These are phyloP conservation scores for Hemitrygon akajei DNA, from an alignment of 2,797 vertebrate species.

Conservation along the genomic window DNA sequence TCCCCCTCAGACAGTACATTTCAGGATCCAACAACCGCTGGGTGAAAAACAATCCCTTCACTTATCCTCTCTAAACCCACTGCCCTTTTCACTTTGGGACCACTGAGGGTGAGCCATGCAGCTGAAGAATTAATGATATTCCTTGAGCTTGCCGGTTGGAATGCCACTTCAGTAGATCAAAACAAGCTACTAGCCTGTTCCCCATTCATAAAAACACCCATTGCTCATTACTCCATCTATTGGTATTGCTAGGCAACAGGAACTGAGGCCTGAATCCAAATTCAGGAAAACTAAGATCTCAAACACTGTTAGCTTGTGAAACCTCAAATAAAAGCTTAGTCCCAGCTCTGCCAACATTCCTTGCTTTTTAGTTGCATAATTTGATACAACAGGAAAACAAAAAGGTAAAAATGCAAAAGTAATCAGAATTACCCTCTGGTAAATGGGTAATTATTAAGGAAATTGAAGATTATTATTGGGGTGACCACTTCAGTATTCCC, in stretches of 20 bases:
- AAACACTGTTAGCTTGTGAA: not conserved
- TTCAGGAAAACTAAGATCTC: not conserved
- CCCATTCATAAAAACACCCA: not conserved
- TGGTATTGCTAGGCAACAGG: not conserved
- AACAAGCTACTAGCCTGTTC: not conserved
- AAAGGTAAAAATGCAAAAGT: not conserved
- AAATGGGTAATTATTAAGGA: not conserved
- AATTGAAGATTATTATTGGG: no score
- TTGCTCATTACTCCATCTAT: constrained; percentile 8
- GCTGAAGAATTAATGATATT: not conserved
- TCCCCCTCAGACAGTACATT: no score
- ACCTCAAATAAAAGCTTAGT: not conserved
- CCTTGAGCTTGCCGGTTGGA: not conserved
- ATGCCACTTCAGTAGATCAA: not conserved
- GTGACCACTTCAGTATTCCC: not conserved
- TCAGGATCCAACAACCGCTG: no score
- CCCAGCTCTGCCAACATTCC: not conserved
- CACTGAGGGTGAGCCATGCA: not conserved
- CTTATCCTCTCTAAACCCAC: no score
- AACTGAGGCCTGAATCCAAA: not conserved
- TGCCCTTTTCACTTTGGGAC: not conserved
- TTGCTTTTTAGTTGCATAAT: not conserved
- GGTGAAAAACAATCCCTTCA: no score
- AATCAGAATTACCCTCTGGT: not conserved
- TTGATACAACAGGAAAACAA: not conserved